Conservation (phyloP, 2,888 invertebrate genomes). For the Proisotoma minuta region DNA sequence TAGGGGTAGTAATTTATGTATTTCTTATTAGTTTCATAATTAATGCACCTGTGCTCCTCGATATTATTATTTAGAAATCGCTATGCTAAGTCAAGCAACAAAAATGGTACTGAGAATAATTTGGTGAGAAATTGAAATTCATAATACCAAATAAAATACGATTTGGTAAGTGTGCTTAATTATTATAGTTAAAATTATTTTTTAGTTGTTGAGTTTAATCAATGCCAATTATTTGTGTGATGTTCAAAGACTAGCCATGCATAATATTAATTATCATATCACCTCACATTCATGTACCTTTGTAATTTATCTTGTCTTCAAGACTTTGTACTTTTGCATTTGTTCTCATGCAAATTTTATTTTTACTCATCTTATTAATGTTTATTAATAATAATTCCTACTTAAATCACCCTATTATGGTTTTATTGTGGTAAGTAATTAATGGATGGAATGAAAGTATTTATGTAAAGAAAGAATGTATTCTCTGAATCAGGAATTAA, state of each 20-base stretch:
- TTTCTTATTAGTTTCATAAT: too few species aligned
- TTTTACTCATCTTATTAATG: background rate
- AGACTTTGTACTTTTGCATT: conserved; percentile 2
- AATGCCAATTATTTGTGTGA: background rate
- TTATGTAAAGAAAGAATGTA: background rate
- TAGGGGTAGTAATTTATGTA: too few species aligned
- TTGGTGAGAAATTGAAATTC: too few species aligned
- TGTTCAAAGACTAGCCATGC: background rate
- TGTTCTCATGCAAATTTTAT: background rate
- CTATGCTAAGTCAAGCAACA: too few species aligned
- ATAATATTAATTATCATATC: background rate
- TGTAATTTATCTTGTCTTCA: background rate
- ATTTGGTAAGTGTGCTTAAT: too few species aligned
- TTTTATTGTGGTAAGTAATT: background rate
- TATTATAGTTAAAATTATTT: too few species aligned
- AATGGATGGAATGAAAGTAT: background rate
- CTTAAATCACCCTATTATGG: background rate
- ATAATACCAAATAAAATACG: too few species aligned
- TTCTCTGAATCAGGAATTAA: background rate
- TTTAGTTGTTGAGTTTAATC: too few species aligned
- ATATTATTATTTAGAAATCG: too few species aligned
- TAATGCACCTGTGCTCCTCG: too few species aligned
- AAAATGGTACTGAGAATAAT: too few species aligned
- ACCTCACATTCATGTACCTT: background rate
- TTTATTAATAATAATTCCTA: background rate